Conservation (phyloP, 1,140 invertebrate species). For the Camponotus vicinus region DNA sequence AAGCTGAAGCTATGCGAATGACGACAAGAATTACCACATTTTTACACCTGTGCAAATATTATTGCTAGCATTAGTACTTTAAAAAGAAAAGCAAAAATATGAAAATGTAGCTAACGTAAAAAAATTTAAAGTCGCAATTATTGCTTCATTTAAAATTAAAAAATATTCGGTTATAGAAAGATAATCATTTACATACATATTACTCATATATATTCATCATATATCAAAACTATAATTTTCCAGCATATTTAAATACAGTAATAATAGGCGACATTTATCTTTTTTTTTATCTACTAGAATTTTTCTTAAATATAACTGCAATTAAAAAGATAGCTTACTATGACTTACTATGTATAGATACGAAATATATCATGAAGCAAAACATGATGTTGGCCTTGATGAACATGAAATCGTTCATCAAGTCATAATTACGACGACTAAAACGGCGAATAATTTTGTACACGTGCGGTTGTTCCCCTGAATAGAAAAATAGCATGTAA, state of each 20-base stretch:
- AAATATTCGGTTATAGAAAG: background rate
- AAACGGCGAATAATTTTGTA: conserved; percentile 30
- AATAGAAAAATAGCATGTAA: conserved; percentile 23
- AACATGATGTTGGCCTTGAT: background rate
- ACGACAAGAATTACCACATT: background rate
- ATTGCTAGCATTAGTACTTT: background rate
- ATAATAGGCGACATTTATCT: background rate
- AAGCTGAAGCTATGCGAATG: background rate
- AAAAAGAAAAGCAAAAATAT: conserved; percentile 11
- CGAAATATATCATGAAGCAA: background rate
- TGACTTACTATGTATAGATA: background rate
- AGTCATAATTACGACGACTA: conserved; percentile 8
- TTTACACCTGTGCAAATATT: background rate
- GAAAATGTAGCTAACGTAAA: background rate
- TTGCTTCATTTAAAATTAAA: background rate
- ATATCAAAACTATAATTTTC: background rate
- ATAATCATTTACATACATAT: background rate
- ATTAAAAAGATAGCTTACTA: conserved; percentile 10
- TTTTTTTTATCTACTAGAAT: too few relatives aligned
- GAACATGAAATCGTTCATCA: conserved; percentile 8
- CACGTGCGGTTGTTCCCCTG: background rate
- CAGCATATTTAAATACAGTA: background rate
- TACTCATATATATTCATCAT: too few relatives aligned
- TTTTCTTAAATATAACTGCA: background rate
- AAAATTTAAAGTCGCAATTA: background rate